These are phyloP conservation scores for Cacoxenus indagator DNA, from an alignment of 2,888 invertebrate species.

Conservation along the genomic window DNA sequence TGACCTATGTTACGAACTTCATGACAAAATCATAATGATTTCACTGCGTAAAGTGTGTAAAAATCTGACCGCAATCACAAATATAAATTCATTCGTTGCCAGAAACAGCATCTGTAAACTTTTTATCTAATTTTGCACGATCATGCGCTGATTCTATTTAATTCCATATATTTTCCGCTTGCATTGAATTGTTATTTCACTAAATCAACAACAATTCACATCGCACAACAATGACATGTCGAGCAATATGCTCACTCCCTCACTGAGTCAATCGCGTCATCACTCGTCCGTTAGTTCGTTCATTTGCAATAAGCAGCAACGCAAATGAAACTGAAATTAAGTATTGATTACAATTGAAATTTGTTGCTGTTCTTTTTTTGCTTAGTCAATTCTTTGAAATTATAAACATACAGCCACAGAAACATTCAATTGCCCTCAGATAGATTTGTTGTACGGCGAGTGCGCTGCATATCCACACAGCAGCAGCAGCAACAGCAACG, in stretches of 20 bases:
- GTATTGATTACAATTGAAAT: conserved; percentile 53
- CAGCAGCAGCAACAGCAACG: background rate
- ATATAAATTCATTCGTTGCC: no score
- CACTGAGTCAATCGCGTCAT: background rate
- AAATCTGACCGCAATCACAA: background rate
- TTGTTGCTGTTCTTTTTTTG: conserved; percentile 16
- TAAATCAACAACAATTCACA: background rate
- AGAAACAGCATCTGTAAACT: conserved; percentile 18
- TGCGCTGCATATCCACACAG: background rate
- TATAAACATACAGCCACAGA: no score
- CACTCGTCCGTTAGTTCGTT: conserved; percentile 17
- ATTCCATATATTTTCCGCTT: conserved; percentile 30
- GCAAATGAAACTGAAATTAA: conserved; percentile 53
- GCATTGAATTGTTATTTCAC: conserved; percentile 23
- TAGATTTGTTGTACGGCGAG: no score
- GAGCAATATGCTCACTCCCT: background rate
- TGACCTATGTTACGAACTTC: no score
- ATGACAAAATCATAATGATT: no score
- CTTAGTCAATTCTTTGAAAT: background rate
- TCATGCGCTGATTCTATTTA: conserved; percentile 48
- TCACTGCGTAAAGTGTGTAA: no score
- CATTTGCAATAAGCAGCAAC: background rate
- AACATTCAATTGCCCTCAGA: no score
- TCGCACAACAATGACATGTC: background rate
- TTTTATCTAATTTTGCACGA: conserved; percentile 49